These are phyloP conservation scores for Mus minutoides DNA, from an alignment of 2,797 vertebrate genomes.

Conservation along the genomic window DNA sequence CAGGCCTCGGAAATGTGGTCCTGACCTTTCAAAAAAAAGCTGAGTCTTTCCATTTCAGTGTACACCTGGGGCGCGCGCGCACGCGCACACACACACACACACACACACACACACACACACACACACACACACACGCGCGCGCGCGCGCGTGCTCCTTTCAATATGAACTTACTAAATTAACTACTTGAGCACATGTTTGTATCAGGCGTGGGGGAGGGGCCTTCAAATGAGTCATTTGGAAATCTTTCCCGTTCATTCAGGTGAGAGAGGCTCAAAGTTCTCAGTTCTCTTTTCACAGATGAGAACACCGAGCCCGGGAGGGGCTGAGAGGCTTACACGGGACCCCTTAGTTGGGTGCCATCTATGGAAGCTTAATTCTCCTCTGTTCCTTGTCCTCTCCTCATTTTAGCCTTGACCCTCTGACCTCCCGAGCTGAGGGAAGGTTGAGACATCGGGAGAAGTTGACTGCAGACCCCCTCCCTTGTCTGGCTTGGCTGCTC, in stretches of 20 bases:
- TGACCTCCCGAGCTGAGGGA: neutral
- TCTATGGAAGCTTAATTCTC: neutral
- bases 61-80: neutral
- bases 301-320: neutral
- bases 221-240: neutral
- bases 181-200: neutral
- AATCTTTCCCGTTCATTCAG: neutral
- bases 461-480: neutral
- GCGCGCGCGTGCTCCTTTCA: neutral
- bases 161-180: neutral
- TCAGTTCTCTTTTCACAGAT: neutral
- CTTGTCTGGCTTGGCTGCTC: neutral
- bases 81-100: too few species aligned
- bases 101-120: too few species aligned
- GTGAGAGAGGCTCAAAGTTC: neutral
- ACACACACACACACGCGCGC: too few species aligned
- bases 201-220: neutral
- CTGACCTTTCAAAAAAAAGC: neutral
- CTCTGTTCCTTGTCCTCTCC: neutral
- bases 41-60: neutral
- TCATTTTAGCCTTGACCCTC: slow-evolving; percentile 16
- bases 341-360: neutral
- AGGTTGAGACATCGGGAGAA: neutral
- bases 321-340: too few species aligned
- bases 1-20: neutral